phyloP scores from a whole-genome alignment of 2,888 invertebrate species.

The Sylvicola fuscatus region DNA sequence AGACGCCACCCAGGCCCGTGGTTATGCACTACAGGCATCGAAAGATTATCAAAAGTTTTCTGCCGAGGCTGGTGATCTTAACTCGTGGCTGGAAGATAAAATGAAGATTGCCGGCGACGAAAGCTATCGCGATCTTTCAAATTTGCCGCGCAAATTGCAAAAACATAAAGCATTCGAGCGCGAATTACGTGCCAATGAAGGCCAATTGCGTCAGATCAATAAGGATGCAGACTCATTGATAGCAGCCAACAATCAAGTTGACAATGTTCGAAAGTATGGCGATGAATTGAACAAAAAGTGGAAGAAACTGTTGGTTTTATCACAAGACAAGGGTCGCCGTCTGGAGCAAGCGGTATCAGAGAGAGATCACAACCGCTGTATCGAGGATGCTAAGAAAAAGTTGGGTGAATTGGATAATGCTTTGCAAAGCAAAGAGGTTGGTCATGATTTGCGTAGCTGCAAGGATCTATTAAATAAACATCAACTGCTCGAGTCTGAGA shows the following conservation, averaged over 20 bases:
- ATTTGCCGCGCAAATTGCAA: constrained; percentile 78
- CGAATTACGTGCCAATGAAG: constrained; percentile 86
- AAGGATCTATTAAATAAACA: constrained; percentile 80
- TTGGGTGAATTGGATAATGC: constrained; percentile 66
- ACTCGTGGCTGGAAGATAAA: constrained; percentile 83
- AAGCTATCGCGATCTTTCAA: constrained; percentile 74
- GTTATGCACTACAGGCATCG: constrained; percentile 58
- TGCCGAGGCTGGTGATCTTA: constrained; percentile 77
- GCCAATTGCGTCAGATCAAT: constrained; percentile 68
- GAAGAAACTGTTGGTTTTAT: constrained; percentile 49
- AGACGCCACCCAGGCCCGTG: constrained; percentile 49
- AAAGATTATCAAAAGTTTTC: constrained; percentile 83
- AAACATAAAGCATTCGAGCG: constrained; percentile 95
- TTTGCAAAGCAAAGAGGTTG: constrained; percentile 62
- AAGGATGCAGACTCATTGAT: constrained; percentile 56
- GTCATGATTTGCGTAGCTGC: constrained; percentile 77
- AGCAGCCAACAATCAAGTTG: constrained; percentile 44
- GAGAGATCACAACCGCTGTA: constrained; percentile 51
- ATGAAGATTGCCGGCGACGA: constrained; percentile 80
- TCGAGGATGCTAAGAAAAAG: constrained; percentile 77
- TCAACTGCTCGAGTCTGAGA: constrained; percentile 70
- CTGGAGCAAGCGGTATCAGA: constrained; percentile 79
- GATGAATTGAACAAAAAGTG: constrained; percentile 54
- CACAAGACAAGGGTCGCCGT: constrained; percentile 44
- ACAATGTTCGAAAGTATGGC: constrained; percentile 45